Percentiles rank a stretch among this genome's conserved stretches.
Conservation (phyloP, 2,888 invertebrate genomes). For the Drosophila conformis region DNA sequence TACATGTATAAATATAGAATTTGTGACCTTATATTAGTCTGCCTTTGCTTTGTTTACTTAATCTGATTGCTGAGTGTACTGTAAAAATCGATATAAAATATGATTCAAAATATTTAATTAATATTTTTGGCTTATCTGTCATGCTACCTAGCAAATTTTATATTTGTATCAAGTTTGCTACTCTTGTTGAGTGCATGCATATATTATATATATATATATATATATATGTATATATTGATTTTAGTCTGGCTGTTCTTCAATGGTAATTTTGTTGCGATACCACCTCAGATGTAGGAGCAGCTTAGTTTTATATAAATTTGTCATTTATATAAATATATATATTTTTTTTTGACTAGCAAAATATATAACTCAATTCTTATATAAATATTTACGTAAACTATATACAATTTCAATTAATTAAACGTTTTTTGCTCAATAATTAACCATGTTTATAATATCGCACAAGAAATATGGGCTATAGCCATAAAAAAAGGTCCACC, state of each 20-base stretch:
- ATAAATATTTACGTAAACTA: neutral
- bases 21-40: neutral
- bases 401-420: neutral
- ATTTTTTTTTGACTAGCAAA: too few species aligned
- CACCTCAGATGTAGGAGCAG: too few species aligned
- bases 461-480: neutral
- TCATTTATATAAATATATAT: too few species aligned
- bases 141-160: neutral
- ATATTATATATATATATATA: neutral
- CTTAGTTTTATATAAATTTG: too few species aligned
- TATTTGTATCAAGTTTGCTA: neutral
- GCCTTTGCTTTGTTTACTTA: neutral
- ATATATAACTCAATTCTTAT: neutral
- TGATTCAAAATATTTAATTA: neutral
- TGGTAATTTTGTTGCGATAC: too few species aligned
- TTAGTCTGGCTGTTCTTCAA: too few species aligned
- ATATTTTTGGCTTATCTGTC: neutral
- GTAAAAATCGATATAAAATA: neutral
- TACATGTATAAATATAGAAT: neutral
- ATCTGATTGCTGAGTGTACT: neutral
- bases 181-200: neutral
- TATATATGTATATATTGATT: too few species aligned
- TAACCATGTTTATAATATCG: neutral
- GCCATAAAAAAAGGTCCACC: constrained; percentile 49
- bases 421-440: neutral